phyloP scores from a whole-genome alignment of 2,797 vertebrate species.

The Myotis findleyi region DNA sequence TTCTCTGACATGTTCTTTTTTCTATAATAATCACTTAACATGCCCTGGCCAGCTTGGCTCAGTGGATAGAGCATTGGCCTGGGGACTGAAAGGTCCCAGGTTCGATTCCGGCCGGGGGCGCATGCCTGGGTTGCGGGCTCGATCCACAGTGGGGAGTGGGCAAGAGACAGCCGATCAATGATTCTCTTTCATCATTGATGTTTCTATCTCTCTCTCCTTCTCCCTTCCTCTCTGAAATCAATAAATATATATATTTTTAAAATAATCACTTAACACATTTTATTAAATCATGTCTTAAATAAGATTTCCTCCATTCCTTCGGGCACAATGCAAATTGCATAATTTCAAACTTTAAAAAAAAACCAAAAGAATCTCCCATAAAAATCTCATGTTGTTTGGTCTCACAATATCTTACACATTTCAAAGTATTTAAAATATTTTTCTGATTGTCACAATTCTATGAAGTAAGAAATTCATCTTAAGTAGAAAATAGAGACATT shows the following conservation, averaged over 20 bases:
- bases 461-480: not conserved
- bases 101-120: no score
- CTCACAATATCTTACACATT: conserved; percentile 21
- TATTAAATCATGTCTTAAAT: conserved; percentile 44
- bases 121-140: no score
- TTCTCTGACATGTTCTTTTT: not conserved
- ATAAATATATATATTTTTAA: no score
- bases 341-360: conserved; percentile 36
- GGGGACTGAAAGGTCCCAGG: no score
- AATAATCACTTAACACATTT: not conserved
- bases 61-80: no score
- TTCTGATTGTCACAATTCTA: not conserved
- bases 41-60: no score
- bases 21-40: conserved; percentile 9
- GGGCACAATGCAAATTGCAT: not conserved
- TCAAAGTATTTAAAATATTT: conserved; percentile 44
- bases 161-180: no score
- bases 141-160: no score
- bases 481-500: conserved; percentile 4
- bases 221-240: no score
- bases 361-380: not conserved
- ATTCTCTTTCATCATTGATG: no score
- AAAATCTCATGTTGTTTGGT: not conserved
- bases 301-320: conserved; percentile 11
- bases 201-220: no score